A percentile compares a stretch with the other conserved stretches of the same genome.
Evolutionary conservation across 1,140 invertebrate genomes (phyloP).

Genomic region (Bombus haemorrhoidalis): DNA sequence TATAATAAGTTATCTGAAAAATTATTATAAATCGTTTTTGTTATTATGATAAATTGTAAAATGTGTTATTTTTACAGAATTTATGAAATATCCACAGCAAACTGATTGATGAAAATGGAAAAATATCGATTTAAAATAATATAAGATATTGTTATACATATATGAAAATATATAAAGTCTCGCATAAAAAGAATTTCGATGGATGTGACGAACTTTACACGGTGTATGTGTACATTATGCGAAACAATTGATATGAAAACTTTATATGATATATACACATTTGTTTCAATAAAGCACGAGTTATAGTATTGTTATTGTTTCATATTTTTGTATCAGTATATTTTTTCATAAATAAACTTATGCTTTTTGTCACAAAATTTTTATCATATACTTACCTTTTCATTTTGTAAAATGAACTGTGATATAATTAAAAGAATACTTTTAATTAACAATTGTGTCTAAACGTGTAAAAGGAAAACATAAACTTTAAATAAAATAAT

Average conservation of each 20-base stretch:
- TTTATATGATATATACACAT: constrained; percentile 27
- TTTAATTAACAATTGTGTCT: background rate
- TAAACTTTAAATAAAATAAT: background rate
- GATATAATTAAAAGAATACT: background rate
- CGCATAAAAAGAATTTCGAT: background rate
- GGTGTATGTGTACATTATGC: constrained; percentile 5
- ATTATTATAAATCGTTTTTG: background rate
- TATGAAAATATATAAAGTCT: background rate
- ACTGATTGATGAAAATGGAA: constrained; percentile 75
- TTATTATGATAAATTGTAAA: constrained; percentile 2
- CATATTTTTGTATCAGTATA: constrained; percentile 62
- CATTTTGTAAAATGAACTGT: background rate
- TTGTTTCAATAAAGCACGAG: constrained; percentile 37
- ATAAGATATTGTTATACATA: constrained; percentile 21
- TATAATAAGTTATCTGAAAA: background rate
- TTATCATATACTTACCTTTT: background rate
- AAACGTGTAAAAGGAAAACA: background rate
- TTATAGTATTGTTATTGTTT: constrained; percentile 45
- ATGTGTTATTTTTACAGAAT: constrained; percentile 77
- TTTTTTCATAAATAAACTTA: constrained; percentile 61
- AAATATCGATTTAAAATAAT: constrained; percentile 16
- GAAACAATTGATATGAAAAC: background rate
- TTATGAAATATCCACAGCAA: constrained; percentile 81
- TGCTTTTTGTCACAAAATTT: constrained; percentile 37
- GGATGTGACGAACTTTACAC: background rate